phyloP scores from a whole-genome alignment of 2,113 vertebrate species.

The Solea solea region DNA sequence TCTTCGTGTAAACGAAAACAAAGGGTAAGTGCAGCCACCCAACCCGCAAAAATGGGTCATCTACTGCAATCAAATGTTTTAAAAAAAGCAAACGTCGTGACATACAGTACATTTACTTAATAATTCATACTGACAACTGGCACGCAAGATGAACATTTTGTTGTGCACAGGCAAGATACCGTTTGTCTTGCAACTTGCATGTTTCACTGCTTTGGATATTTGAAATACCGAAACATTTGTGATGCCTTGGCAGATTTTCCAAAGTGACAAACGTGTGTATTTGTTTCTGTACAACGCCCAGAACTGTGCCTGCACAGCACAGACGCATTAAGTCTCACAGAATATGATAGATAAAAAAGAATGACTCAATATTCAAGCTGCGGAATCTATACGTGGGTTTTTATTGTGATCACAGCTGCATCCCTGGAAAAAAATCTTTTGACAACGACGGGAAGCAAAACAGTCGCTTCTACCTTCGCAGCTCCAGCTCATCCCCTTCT shows the following conservation, averaged over 20 bases:
- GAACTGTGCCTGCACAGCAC: slow-evolving; percentile 55
- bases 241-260: slow-evolving; percentile 13
- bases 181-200: not conserved
- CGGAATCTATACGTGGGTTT: slow-evolving; percentile 16
- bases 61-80: slow-evolving; percentile 3
- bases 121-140: not conserved
- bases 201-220: not conserved
- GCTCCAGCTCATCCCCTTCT: slow-evolving; percentile 40
- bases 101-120: slow-evolving; percentile 10
- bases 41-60: slow-evolving; percentile 38
- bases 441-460: slow-evolving; percentile 26
- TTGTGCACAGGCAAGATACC: not conserved
- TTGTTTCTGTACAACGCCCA: slow-evolving; percentile 60
- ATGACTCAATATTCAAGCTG: slow-evolving; percentile 44
- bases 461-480: slow-evolving; percentile 15
- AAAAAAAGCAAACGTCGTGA: slow-evolving; percentile 23
- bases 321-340: slow-evolving; percentile 52
- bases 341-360: slow-evolving; percentile 36
- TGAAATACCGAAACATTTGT: not conserved
- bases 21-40: slow-evolving; percentile 59
- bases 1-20: slow-evolving; percentile 37
- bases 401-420: slow-evolving; percentile 24
- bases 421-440: not conserved
- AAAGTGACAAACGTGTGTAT: slow-evolving; percentile 35
- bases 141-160: not conserved